Base-by-base conservation (phyloP, 2,797 vertebrate genomes). In the Spondyliosoma cantharus region DNA sequence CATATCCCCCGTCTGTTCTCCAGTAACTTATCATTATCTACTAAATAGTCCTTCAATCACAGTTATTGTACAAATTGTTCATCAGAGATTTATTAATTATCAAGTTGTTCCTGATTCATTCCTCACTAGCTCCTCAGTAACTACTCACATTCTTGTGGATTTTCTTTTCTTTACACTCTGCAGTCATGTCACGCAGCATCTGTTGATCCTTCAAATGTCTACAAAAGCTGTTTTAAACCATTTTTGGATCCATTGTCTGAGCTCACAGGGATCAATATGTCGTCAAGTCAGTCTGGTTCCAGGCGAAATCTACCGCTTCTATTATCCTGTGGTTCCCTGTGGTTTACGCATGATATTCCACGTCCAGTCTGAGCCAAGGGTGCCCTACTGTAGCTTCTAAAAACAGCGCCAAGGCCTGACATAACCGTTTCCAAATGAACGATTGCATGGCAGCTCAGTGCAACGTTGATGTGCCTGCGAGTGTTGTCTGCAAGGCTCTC, bases 381-480 rank as follows among this genome's bases (percentile, higher is more conserved):
- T 71, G 74, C 65, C 45, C 59, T 42, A 71, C 75, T 76, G 82
- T 70, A 76, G 84, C 73, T 72, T 91, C 89, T 91, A 90, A 89
- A 90, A 89, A 86, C 85, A 87, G 90, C 84, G 67, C 81, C 5
- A 43, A 70, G 86, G 82, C 64, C 81, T 86, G 87, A 89, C 91
- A 87, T 85, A 85, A 89, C 78, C 5, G 59, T 81, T 92, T 90
- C 90, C 80, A 88, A 90, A 86, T 87, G 87, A 92, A 76, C 71
- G 71, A 86, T 78, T 76, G 78, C 87, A 66, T 81, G 84, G 87
- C 90, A 85, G 87, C 76, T 54, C 84, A 76, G 86, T 48, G 84
- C 78, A 60, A 76, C 67, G 68, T 83, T 90, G 90, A 88, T 82
- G 82, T 84, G 85, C 80, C 78, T 90, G 85, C 71, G 17, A 88